A percentile compares a stretch with the other conserved stretches of the same genome.
Conservation (phyloP, 2,888 invertebrate species). For the Augiades crinisus region DNA sequence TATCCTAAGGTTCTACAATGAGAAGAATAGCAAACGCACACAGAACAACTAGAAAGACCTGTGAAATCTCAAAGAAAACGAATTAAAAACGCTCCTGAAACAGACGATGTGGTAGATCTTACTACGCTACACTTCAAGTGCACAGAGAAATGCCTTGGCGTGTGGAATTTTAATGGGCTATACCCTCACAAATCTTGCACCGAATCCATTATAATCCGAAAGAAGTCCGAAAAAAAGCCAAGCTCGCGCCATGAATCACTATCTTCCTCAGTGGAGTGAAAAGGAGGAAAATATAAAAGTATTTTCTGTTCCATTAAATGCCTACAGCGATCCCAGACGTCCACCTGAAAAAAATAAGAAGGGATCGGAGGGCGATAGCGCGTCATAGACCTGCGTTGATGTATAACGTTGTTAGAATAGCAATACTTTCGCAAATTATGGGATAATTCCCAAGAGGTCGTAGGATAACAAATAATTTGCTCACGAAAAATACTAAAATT, state of each 20-base stretch:
- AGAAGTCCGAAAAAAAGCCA: constrained; percentile 15
- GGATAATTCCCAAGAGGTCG: neutral
- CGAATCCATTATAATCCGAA: constrained; percentile 10
- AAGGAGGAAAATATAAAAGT: constrained; percentile 23
- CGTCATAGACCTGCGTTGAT: constrained; percentile 4
- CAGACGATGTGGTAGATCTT: too few species aligned
- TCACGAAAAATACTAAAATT: too few species aligned
- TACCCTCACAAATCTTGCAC: constrained; percentile 4
- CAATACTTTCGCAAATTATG: neutral
- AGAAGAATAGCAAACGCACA: too few species aligned
- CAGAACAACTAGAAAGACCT: too few species aligned
- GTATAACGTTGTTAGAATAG: neutral
- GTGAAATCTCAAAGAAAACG: too few species aligned
- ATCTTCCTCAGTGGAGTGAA: constrained; percentile 20
- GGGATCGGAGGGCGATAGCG: constrained; percentile 3
- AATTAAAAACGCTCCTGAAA: neutral
- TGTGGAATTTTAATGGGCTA: constrained; percentile 11
- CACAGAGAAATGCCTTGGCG: neutral
- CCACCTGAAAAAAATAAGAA: constrained; percentile 18
- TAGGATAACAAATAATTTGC: too few species aligned
- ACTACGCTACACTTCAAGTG: too few species aligned
- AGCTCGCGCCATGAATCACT: constrained; percentile 19
- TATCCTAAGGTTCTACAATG: too few species aligned
- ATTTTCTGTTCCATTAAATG: constrained; percentile 23
- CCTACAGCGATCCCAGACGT: constrained; percentile 11